Evolutionary conservation across 2,888 invertebrate species (phyloP).

Genomic region (Dexiosoma caninum): DNA sequence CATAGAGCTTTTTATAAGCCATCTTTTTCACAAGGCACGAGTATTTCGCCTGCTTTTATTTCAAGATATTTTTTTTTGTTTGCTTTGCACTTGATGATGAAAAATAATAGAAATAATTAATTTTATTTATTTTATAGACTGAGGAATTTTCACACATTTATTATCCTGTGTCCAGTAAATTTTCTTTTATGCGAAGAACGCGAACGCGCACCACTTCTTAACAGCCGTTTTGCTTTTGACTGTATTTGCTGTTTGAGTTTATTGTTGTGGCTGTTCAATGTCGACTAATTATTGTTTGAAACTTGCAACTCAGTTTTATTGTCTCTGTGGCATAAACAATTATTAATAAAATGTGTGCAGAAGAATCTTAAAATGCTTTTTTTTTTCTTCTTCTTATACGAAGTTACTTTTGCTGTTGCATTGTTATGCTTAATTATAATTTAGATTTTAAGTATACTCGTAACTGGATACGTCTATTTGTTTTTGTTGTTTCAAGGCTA

Average conservation of each 20-base stretch:
- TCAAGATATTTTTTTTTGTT: background rate
- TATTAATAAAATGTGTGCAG: conserved; percentile 16
- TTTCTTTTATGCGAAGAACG: conserved; percentile 40
- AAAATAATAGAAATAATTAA: background rate
- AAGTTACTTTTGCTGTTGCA: conserved; percentile 32
- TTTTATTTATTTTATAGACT: background rate
- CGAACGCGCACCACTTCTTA: conserved; percentile 51
- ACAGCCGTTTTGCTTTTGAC: background rate
- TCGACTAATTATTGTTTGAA: conserved; percentile 76
- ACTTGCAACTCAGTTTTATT: conserved; percentile 78
- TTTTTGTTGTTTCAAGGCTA: conserved; percentile 20
- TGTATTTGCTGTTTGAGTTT: conserved; percentile 63
- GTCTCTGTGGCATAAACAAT: conserved; percentile 66
- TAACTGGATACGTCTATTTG: conserved; percentile 36
- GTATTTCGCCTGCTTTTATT: background rate
- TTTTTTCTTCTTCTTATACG: background rate
- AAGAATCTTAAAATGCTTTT: conserved; percentile 23
- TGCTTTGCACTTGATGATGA: conserved; percentile 15
- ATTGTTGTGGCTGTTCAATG: conserved; percentile 70
- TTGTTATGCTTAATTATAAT: conserved; percentile 56
- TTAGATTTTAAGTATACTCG: conserved; percentile 39
- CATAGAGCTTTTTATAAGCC: conserved; percentile 48
- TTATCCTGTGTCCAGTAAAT: conserved; percentile 46
- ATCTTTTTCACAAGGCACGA: conserved; percentile 39
- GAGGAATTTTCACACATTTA: conserved; percentile 30